A percentile compares a stretch with the other conserved stretches of the same genome.
phyloP scores from a whole-genome alignment of 2,888 invertebrate species.

The Drosophila mimetica region DNA sequence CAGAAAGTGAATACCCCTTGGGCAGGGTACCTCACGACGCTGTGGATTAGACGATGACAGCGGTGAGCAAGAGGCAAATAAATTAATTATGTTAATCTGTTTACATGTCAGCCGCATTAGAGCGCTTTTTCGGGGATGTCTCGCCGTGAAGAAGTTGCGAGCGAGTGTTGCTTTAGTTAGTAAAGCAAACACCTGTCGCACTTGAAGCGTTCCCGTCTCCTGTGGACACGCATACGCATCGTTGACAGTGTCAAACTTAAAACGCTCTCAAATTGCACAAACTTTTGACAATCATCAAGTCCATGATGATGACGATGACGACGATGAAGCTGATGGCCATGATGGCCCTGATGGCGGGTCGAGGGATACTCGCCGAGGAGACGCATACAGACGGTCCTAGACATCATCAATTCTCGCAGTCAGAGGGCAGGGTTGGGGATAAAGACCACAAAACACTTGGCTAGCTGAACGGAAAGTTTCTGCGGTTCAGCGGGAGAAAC shows the following conservation, averaged over 20 bases:
- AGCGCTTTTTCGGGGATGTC: slow-evolving; percentile 3
- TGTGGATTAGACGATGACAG: slow-evolving; percentile 39
- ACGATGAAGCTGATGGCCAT: slow-evolving; percentile 21
- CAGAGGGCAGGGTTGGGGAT: slow-evolving; percentile 4
- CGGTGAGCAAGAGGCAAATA: slow-evolving; percentile 54
- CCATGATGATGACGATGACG: slow-evolving; percentile 24
- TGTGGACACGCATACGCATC: slow-evolving; percentile 56
- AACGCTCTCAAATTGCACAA: slow-evolving; percentile 50
- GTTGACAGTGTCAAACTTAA: slow-evolving; percentile 51
- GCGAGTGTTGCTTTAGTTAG: slow-evolving; percentile 48
- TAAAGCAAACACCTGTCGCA: slow-evolving; percentile 74
- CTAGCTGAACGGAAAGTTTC: slow-evolving; percentile 57
- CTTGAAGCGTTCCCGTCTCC: slow-evolving; percentile 12
- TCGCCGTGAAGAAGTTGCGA: too few species aligned
- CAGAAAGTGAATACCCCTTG: neutral
- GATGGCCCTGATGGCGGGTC: slow-evolving; percentile 21
- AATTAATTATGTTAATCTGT: slow-evolving; percentile 80
- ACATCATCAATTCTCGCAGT: slow-evolving; percentile 64
- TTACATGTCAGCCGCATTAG: slow-evolving; percentile 64
- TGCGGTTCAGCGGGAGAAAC: slow-evolving; percentile 16
- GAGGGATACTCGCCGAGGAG: neutral
- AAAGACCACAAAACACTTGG: slow-evolving; percentile 68
- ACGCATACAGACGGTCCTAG: slow-evolving; percentile 32
- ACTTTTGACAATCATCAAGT: slow-evolving; percentile 51
- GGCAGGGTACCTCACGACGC: slow-evolving; percentile 15